Evolutionary conservation across 1,140 invertebrate species (phyloP).

Genomic region (Berghia stephanieae): DNA sequence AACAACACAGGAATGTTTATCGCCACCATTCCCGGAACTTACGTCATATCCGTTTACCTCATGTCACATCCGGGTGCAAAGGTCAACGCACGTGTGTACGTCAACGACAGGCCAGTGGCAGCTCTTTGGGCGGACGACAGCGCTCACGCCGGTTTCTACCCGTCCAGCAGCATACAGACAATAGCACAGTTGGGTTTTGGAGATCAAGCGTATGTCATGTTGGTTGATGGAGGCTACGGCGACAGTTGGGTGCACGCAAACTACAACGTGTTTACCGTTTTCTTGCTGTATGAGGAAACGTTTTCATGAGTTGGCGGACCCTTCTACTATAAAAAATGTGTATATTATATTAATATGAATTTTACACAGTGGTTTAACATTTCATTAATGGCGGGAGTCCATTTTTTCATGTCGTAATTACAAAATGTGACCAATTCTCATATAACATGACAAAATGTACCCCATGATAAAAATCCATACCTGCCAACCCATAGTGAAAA

Average conservation of each 20-base stretch:
- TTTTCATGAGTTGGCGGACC: too few relatives aligned
- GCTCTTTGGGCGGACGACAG: conserved; percentile 49
- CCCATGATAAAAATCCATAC: too few relatives aligned
- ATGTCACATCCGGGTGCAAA: conserved; percentile 50
- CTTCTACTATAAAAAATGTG: too few relatives aligned
- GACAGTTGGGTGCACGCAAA: conserved; percentile 51
- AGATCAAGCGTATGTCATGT: conserved; percentile 47
- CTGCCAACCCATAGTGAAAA: too few relatives aligned
- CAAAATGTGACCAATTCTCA: too few relatives aligned
- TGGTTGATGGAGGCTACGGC: conserved; percentile 46
- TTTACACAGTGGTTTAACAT: too few relatives aligned
- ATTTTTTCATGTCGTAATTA: too few relatives aligned
- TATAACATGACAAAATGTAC: too few relatives aligned
- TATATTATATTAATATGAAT: too few relatives aligned
- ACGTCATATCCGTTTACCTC: conserved; percentile 44
- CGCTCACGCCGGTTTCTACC: conserved; percentile 44
- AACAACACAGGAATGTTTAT: conserved; percentile 46
- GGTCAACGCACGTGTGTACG: conserved; percentile 42
- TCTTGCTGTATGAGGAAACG: conserved; percentile 43
- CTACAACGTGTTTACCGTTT: conserved; percentile 46
- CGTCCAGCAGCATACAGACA: conserved; percentile 45
- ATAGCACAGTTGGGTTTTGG: conserved; percentile 44
- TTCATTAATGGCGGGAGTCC: too few relatives aligned
- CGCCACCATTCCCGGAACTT: conserved; percentile 44
- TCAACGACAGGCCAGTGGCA: conserved; percentile 46